Conservation (phyloP, 2,113 vertebrate genomes). For the Pavo muticus region DNA sequence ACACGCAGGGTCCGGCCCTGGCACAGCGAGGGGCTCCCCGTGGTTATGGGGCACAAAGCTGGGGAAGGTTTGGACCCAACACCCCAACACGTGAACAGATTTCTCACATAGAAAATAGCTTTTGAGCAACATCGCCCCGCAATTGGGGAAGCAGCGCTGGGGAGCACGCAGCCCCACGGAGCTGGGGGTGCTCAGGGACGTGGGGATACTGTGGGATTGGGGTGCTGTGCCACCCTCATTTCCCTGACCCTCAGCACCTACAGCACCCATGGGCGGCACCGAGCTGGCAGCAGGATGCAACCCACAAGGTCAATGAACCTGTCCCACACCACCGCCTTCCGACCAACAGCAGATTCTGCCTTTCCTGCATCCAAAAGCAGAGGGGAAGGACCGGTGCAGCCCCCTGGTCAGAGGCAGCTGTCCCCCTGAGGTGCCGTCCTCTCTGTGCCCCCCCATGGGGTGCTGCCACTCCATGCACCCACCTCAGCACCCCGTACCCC, state of each 20-base stretch:
- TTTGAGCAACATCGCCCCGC: neutral
- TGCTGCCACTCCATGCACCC: neutral
- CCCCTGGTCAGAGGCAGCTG: rapidly evolving
- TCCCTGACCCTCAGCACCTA: neutral
- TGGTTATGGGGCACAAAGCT: rapidly evolving
- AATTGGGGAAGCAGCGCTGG: rapidly evolving
- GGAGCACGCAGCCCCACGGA: rapidly evolving
- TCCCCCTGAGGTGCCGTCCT: neutral
- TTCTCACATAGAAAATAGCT: neutral
- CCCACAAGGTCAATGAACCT: rapidly evolving
- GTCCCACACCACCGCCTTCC: neutral
- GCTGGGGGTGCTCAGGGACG: neutral
- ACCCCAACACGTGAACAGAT: rapidly evolving
- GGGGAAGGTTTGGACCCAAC: neutral
- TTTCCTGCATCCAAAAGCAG: neutral
- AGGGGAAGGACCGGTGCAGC: rapidly evolving
- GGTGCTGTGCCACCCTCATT: neutral
- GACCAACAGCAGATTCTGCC: rapidly evolving
- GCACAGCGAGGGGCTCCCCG: rapidly evolving
- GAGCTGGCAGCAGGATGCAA: neutral
- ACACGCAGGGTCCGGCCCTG: rapidly evolving
- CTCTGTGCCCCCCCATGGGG: rapidly evolving
- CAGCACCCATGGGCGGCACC: neutral
- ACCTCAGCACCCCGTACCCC: neutral
- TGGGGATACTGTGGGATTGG: rapidly evolving